Percentiles rank a stretch among this genome's conserved stretches.
These are phyloP conservation scores for Eupelmus urozonus DNA, from an alignment of 2,888 invertebrate species.

Conservation along the genomic window DNA sequence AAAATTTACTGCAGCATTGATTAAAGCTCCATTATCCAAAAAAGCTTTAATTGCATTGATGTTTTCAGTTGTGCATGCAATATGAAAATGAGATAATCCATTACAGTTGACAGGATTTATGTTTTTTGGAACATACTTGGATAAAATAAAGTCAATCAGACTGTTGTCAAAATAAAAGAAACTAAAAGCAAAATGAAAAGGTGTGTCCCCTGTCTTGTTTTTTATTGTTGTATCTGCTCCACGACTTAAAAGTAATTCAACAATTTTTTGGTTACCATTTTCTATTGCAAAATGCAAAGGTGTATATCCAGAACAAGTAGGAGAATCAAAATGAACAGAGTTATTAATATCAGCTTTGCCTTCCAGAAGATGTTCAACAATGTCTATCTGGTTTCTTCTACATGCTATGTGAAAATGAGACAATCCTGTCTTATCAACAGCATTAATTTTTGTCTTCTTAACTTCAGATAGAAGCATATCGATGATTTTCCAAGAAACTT, in stretches of 20 bases:
- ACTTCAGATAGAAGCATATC: constrained; percentile 19
- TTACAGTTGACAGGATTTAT: constrained; percentile 28
- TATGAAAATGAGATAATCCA: constrained; percentile 43
- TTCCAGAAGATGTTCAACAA: constrained; percentile 28
- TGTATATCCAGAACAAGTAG: constrained; percentile 29
- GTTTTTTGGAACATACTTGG: constrained; percentile 28
- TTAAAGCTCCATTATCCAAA: constrained; percentile 8
- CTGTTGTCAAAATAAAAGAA: constrained; percentile 9
- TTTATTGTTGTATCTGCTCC: constrained; percentile 34
- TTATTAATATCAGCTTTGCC: constrained; percentile 25
- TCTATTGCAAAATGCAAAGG: constrained; percentile 47
- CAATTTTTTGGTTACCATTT: constrained; percentile 13
- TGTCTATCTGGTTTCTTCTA: constrained; percentile 17
- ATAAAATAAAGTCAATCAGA: neutral
- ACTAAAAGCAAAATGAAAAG: constrained; percentile 42
- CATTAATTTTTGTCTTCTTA: constrained; percentile 17
- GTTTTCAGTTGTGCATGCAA: constrained; percentile 28
- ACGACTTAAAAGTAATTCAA: constrained; percentile 32
- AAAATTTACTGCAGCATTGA: constrained; percentile 15
- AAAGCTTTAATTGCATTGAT: constrained; percentile 18
- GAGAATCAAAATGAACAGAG: constrained; percentile 12
- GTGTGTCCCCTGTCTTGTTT: constrained; percentile 35
- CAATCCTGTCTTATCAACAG: constrained; percentile 17
- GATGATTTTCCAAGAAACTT: constrained; percentile 14
- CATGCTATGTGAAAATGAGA: constrained; percentile 48